Conservation (phyloP, 2,113 vertebrate species). For the Rhombomys opimus region DNA sequence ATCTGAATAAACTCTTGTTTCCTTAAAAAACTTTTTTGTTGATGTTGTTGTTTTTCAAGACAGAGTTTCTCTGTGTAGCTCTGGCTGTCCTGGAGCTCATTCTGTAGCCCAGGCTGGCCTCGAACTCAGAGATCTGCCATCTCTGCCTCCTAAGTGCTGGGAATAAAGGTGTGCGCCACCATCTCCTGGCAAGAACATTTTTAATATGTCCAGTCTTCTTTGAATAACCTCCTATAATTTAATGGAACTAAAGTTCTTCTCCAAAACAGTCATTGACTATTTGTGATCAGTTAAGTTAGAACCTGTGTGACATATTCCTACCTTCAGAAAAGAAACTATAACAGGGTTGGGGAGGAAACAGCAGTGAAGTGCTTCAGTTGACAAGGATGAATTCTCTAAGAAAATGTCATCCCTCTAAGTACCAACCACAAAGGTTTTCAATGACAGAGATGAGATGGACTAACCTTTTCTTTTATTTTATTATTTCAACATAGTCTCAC, state of each 20-base stretch:
- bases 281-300: background rate
- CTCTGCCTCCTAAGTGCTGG: background rate
- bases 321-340: background rate
- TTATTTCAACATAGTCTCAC: background rate
- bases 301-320: background rate
- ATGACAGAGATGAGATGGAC: background rate
- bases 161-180: background rate
- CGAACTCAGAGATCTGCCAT: background rate
- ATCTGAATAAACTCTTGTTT: background rate
- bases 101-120: background rate
- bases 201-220: background rate
- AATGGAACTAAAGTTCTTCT: background rate
- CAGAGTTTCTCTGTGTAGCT: background rate
- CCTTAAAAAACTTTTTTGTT: conserved; percentile 17
- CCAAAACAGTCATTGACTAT: background rate
- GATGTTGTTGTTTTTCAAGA: background rate
- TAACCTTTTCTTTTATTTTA: conserved; percentile 24
- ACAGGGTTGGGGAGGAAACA: no score
- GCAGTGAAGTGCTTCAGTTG: background rate
- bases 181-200: background rate
- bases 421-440: conserved; percentile 22
- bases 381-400: background rate
- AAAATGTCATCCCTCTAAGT: background rate
- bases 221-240: background rate
- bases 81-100: background rate